Base-by-base conservation (phyloP, 2,888 invertebrate genomes). In the Tetragonula carbonaria region DNA sequence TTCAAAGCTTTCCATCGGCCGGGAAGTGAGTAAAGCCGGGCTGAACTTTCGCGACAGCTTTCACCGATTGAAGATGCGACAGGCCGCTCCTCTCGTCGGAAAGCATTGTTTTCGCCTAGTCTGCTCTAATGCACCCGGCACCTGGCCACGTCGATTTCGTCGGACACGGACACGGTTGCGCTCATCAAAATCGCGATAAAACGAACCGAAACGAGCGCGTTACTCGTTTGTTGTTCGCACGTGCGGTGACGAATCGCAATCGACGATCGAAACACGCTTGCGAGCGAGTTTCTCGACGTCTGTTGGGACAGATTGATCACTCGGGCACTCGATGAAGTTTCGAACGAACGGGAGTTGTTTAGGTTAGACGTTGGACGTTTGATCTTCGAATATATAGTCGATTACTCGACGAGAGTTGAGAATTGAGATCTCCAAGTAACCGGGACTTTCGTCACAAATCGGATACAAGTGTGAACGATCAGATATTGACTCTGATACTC, bases 41-140 rank as follows among this genome's bases (percentile, higher is more conserved):
- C 38, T 63, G 55, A 82, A 84, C 72, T 82, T 82, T 75, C 63
- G 74, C 78, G 82, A 84, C 84, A 67, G 84, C 84, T 84, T 84
- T 84, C 74, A 78, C 55, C 62, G 79, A 70, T 33, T 62, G 66
- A 59, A 68, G 72, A 62, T 13, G 82, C 78, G 45, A 33, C 72
- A 33, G 67, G 28, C 38, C 3, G 45, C 28, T 74, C 71, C 67
- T 38, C 50, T 50, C 45, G 45, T 45, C 45, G 45, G 2, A 1
- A 62, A 50, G 63, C 45, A 78, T 66, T 82, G 71, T 75, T 75
- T 63, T n/a, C 21, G n/a, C 21, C 45, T 28, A 8, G 62, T 28
- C 72, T 33, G 45, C 65, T 67, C 68, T 50, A 38, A 66, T n/a
- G 50, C 78, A 55, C 23, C 28, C 16, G 16, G 18, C 28, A 8